These are phyloP conservation scores for Diachrysia chrysitis DNA, from an alignment of 2,888 invertebrate genomes.

Conservation along the genomic window DNA sequence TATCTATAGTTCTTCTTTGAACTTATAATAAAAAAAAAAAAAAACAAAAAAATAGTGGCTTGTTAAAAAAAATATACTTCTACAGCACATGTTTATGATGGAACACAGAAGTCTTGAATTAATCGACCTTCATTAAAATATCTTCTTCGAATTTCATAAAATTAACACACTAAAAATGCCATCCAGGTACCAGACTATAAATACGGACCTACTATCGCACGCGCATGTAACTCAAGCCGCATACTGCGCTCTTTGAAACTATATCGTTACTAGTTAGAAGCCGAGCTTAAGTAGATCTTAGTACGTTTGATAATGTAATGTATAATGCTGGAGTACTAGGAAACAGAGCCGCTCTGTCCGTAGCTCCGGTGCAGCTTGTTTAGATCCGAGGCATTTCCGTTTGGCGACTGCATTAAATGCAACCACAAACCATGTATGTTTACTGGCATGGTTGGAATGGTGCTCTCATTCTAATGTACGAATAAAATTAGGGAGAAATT, in stretches of 20 bases:
- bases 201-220: conserved; percentile 47
- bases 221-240: conserved; percentile 63
- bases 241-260: conserved; percentile 56
- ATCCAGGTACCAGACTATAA: conserved; percentile 59
- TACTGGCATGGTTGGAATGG: background rate
- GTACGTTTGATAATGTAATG: conserved; percentile 16
- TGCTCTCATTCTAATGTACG: background rate
- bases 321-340: conserved; percentile 31
- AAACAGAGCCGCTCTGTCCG: conserved; percentile 47
- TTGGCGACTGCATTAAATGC: conserved; percentile 22
- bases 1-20: too few species aligned
- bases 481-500: too few species aligned
- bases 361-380: conserved; percentile 26
- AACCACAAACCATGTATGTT: background rate
- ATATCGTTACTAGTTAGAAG: conserved; percentile 28
- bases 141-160: too few species aligned
- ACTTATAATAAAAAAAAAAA: too few species aligned
- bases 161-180: too few species aligned
- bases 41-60: too few species aligned
- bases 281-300: conserved; percentile 10
- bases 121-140: too few species aligned
- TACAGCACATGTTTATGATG: too few species aligned
- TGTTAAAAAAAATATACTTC: too few species aligned
- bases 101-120: too few species aligned
- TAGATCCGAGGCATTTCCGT: conserved; percentile 55